Evolutionary conservation across 2,888 invertebrate genomes (phyloP).

Genomic region (Heterodera filipjevi): DNA sequence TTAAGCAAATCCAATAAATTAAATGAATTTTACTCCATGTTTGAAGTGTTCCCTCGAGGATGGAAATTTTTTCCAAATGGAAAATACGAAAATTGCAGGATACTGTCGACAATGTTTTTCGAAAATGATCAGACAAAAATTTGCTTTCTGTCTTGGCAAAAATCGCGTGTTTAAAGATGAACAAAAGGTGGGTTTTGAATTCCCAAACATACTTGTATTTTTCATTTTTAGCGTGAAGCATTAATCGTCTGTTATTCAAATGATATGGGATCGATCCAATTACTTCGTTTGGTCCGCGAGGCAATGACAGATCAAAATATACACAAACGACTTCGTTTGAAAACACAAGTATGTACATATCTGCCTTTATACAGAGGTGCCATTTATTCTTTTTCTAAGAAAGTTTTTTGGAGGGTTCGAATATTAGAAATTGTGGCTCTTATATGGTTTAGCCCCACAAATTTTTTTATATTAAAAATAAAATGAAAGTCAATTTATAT

Average conservation of each 20-base stretch:
- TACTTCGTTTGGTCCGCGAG: conserved; percentile 9
- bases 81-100: conserved; percentile 22
- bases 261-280: conserved; percentile 12
- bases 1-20: too few species aligned
- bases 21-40: too few species aligned
- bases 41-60: conserved; percentile 14
- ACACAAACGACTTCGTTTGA: conserved; percentile 4
- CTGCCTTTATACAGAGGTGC: too few species aligned
- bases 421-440: too few species aligned
- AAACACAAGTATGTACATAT: conserved; percentile 9
- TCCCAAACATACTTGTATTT: too few species aligned
- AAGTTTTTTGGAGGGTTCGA: too few species aligned
- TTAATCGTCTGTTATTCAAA: conserved; percentile 6
- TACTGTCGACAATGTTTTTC: conserved; percentile 18
- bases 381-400: too few species aligned
- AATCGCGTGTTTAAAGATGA: conserved; percentile 24
- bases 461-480: conserved; percentile 1
- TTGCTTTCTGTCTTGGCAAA: conserved; percentile 20
- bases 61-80: conserved; percentile 15
- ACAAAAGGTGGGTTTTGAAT: neutral
- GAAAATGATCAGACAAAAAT: conserved; percentile 25
- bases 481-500: too few species aligned
- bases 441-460: too few species aligned
- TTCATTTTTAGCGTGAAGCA: conserved; percentile 2
- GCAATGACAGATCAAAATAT: conserved; percentile 17